Percentiles rank a stretch among this genome's conserved stretches.
phyloP scores from a whole-genome alignment of 2,797 vertebrate genomes.

The Tadarida brasiliensis region DNA sequence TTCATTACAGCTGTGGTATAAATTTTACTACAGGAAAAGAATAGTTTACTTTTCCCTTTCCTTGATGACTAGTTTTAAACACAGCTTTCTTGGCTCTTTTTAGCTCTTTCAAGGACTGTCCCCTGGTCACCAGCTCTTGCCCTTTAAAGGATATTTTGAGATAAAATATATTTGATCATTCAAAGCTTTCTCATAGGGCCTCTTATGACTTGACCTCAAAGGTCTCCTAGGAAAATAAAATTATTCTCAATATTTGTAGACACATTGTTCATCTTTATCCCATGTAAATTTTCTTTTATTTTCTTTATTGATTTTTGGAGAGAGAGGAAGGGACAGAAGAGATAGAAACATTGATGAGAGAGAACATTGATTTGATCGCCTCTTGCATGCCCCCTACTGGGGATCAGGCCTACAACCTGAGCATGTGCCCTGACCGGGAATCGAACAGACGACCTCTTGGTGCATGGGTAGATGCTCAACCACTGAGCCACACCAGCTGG shows the following conservation, averaged over 20 bases:
- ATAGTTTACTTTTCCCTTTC: neutral
- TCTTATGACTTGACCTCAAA: constrained; percentile 15
- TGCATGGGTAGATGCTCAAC: too few species aligned
- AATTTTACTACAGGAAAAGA: neutral
- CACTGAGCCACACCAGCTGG: too few species aligned
- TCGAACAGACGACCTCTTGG: too few species aligned
- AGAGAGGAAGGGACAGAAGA: too few species aligned
- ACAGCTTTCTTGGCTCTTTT: neutral
- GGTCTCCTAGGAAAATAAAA: neutral
- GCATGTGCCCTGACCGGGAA: too few species aligned
- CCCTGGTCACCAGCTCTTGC: neutral
- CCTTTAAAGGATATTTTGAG: constrained; percentile 29
- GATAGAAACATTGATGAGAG: too few species aligned
- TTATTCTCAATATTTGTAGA: neutral
- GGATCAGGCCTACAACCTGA: too few species aligned
- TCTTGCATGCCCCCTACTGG: too few species aligned
- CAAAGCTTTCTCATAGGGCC: neutral
- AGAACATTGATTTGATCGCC: too few species aligned
- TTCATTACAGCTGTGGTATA: neutral
- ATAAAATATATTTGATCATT: constrained; percentile 9
- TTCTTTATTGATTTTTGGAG: too few species aligned
- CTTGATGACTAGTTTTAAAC: neutral
- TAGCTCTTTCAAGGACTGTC: neutral
- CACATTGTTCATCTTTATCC: neutral
- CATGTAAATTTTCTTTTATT: neutral